Base-by-base conservation (phyloP, 2,888 invertebrate species). In the Hyposoter didymator region DNA sequence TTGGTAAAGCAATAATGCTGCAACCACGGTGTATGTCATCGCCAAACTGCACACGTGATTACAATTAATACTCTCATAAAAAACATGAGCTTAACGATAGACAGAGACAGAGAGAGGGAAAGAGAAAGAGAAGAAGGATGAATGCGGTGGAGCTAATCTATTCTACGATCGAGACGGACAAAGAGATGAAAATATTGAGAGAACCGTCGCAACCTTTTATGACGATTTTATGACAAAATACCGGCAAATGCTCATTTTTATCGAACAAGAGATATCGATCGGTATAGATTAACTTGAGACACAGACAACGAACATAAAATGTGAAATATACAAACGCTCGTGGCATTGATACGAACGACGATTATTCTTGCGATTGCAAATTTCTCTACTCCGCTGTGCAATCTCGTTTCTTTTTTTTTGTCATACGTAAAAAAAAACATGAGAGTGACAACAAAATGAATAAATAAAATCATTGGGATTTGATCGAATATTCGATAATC, bases 181-280 rank as follows among this genome's bases (percentile, higher is more conserved):
- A 43, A 45, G 69, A 78, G 39, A 55, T 45, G 14, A 49, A 72
- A 12, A 79, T 39, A 66, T 14, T 52, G 17, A 49, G 55, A 75
- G 39, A 59, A 79, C 39, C 22, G 35, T 59, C 43, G 69, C 59
- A 35, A 74, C 55, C 55, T 55, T 74, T 28, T 66, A 28, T 59
- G 39, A 32, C 39, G 55, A 62, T n/a, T n/a, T n/a, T n/a, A n/a
- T n/a, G n/a, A n/a, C n/a, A n/a, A n/a, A n/a, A n/a, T n/a, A n/a
- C n/a, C n/a, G 55, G 80, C 84, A 62, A 84, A 82, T 88, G 82
- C 72, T 81, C 73, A 32, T 84, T 66, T 67, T 67, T 45, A 19
- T 66, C 73, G 73, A 43, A 39, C 52, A 17, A 45, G 43, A n/a
- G n/a, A n/a, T n/a, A n/a, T n/a, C 35, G 22, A 75, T 70, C 55